Base-by-base conservation (phyloP, 2,797 vertebrate genomes). In the Geotrypetes seraphini region DNA sequence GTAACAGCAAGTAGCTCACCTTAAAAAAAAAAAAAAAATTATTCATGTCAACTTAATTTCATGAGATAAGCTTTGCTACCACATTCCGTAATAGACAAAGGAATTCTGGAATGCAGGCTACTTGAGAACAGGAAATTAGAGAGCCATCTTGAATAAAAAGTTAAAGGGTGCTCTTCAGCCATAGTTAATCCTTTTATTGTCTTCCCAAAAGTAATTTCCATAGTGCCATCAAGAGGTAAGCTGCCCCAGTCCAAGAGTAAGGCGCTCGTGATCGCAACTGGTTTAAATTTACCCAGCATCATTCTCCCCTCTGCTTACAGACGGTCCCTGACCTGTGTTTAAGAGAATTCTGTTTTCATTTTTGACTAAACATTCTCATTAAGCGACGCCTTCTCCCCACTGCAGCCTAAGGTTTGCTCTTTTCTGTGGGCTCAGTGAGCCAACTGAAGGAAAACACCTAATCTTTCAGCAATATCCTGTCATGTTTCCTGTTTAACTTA, bases 381-480 rank as follows among this genome's bases (percentile, higher is more conserved):
- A 83, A 81, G 70, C 3, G 2, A 7, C 33, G 63, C 75, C 34
- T 57, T 55, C 50, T 58, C 9, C 1, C 51, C 53, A 22, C 41
- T 47, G 36, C 34, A n/a, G n/a, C n/a, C n/a, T n/a, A n/a, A n/a
- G n/a, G n/a, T n/a, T n/a, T n/a, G 66, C 71, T 71, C 79, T 65
- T 72, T 66, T 64, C 66, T 63, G 44, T 54, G 65, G 62, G 71
- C 71, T 71, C 47, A 75, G 78, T 75, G 63, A 71, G 71, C 69
- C 54, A 67, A 79, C 70, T 81, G 75, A 81, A 83, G 91, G 91
- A 94, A 96, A 87, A 87, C 69, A 74, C 84, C 81, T 95, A 91
- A 96, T 96, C 94, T 90, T 79, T 60, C 61, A 66, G 89, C 92
- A 97, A 97, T 98, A 96, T 97, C 94, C 93, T 95, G 95, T 95